Conservation (phyloP, 2,797 vertebrate genomes). For the Neosalanx taihuensis region DNA sequence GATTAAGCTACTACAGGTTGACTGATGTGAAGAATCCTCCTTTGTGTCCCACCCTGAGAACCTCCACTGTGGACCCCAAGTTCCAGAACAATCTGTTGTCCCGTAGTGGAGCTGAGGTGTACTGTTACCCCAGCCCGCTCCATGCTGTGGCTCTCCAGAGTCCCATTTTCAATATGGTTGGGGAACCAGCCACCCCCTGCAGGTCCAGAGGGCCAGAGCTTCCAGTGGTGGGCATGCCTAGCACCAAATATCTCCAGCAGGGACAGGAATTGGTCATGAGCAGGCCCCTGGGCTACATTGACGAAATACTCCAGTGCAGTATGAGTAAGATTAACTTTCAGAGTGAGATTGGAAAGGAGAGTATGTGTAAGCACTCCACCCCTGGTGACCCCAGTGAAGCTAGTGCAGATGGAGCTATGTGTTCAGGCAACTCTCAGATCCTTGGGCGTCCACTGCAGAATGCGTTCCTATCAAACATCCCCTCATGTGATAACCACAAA, state of each 20-base stretch:
- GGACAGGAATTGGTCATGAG: slow-evolving; percentile 52
- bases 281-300: slow-evolving; percentile 77
- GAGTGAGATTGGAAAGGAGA: slow-evolving; percentile 48
- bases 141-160: slow-evolving; percentile 94
- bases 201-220: slow-evolving; percentile 41
- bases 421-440: slow-evolving; percentile 40
- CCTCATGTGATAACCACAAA: slow-evolving; percentile 36
- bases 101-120: slow-evolving; percentile 81
- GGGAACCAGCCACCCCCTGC: slow-evolving; percentile 41
- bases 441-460: slow-evolving; percentile 24
- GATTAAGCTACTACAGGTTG: slow-evolving; percentile 61
- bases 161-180: slow-evolving; percentile 81
- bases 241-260: slow-evolving; percentile 36
- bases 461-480: slow-evolving; percentile 26
- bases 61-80: slow-evolving; percentile 72
- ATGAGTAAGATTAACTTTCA: slow-evolving; percentile 60
- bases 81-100: slow-evolving; percentile 86
- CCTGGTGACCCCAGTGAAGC: slow-evolving; percentile 41
- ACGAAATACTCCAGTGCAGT: slow-evolving; percentile 78
- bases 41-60: slow-evolving; percentile 56
- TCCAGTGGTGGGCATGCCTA: slow-evolving; percentile 25
- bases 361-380: slow-evolving; percentile 20
- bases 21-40: slow-evolving; percentile 56
- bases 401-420: slow-evolving; percentile 42
- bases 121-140: slow-evolving; percentile 91